Conservation (phyloP, 2,797 vertebrate species). For the Acropternis orthonyx region DNA sequence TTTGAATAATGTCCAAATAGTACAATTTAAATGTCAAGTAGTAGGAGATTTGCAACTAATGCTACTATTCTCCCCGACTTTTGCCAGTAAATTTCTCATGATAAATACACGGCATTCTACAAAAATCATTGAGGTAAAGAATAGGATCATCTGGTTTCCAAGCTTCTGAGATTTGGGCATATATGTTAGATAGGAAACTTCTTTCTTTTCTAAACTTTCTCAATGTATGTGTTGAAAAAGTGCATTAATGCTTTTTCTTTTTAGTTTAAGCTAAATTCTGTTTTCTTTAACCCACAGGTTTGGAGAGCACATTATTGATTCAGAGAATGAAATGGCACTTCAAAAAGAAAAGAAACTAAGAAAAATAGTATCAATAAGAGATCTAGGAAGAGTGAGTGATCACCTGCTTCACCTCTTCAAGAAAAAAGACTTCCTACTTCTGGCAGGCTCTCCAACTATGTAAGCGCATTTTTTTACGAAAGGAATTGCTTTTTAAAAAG, state of each 20-base stretch:
- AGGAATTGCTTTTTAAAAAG: background rate
- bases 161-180: background rate
- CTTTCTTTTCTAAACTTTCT: background rate
- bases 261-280: background rate
- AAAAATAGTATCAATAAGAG: background rate
- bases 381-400: background rate
- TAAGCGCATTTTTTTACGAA: background rate
- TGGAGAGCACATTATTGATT: background rate
- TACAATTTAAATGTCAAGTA: slow-evolving; percentile 41
- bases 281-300: background rate
- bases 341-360: background rate
- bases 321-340: background rate
- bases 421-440: background rate
- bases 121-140: background rate
- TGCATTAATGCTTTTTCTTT: background rate
- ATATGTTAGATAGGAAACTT: background rate
- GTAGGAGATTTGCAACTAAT: background rate
- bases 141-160: background rate
- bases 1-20: background rate
- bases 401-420: background rate
- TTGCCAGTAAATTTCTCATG: background rate
- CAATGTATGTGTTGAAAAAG: background rate
- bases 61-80: background rate
- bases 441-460: background rate
- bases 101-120: background rate